Percentiles rank a stretch among this genome's conserved stretches.
These are phyloP conservation scores for Eupithecia pulchellata DNA, from an alignment of 2,888 invertebrate genomes.

Conservation along the genomic window DNA sequence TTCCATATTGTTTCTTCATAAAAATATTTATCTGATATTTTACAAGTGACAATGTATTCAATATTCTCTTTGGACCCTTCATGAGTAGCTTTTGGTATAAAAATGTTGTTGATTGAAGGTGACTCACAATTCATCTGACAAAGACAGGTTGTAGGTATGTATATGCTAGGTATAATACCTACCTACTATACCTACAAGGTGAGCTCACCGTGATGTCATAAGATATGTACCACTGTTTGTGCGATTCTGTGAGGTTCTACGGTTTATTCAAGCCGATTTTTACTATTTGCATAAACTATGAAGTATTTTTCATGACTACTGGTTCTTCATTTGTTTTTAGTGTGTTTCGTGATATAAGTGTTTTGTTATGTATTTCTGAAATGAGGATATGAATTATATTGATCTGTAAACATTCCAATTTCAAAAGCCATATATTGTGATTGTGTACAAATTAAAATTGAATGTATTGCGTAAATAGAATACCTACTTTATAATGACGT, in stretches of 20 bases:
- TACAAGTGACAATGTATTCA: not conserved
- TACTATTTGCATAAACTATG: not conserved
- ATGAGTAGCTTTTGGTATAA: not conserved
- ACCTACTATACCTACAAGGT: conserved; percentile 8
- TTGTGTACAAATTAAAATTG: not conserved
- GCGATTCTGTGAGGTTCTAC: not conserved
- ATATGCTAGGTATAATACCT: no score
- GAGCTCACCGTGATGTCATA: conserved; percentile 32
- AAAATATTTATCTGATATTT: not conserved
- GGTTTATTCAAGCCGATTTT: not conserved
- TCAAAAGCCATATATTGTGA: not conserved
- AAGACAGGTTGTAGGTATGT: conserved; percentile 26
- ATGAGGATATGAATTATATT: not conserved
- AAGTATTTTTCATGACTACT: not conserved
- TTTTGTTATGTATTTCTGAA: not conserved
- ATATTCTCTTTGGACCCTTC: not conserved
- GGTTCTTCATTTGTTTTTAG: not conserved
- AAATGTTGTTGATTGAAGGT: conserved; percentile 14
- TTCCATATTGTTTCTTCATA: not conserved
- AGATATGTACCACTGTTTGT: conserved; percentile 4
- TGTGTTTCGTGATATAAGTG: not conserved
- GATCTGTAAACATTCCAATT: not conserved
- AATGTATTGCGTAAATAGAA: conserved; percentile 4
- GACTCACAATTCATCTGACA: conserved; percentile 16
- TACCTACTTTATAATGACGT: not conserved